Evolutionary conservation across 30 jellyfish, hydroid and myxozoan genomes (phyloP), one percentile per base, ranked within the genome.

Genomic region (Cassiopea andromeda): DNA sequence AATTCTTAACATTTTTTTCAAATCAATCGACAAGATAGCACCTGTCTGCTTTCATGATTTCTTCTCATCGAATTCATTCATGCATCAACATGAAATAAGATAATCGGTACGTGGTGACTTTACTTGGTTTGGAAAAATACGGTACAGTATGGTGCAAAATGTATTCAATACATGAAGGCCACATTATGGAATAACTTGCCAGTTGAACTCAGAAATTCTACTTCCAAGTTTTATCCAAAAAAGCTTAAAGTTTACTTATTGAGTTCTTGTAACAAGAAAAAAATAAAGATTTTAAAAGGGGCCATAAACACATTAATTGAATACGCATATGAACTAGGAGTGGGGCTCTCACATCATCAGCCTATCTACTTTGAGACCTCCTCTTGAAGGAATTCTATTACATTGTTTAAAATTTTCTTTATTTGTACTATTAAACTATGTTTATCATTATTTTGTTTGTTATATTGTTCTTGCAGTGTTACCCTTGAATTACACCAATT

Each of bases 151-250:
- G 38, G 38, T 66, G 38, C 15, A 66, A 15, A 66, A 66, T 66
- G 38, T 66, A 19, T 66, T 66, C 75, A 66, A 66, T 66, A 66
- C 45, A 19, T 66, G 75, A 66, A 19, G 45, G 75, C 75, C 8
- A 66, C 27, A 14, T 66, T 66, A 66, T 66, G 75, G 75, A 66
- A 66, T 4, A 66, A 66, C 75, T 15, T 66, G 75, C 75, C 75
- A 66, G 75, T 66, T 66, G 75, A 66, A 66, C 75, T 66, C 45
- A 66, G 45, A 16, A 66, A 66, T 66, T 66, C 75, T 66, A 4
- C 27, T 66, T 66, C 75, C 75, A 66, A 7, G 27, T 66, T 66
- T 66, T 66, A 66, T 66, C 15, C 0, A 66, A 66, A 66, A 19
- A 66, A 66, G 27, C 14, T 16, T 19, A 66, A 66, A 66, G 27